These are phyloP conservation scores for Apamea crenata DNA, from an alignment of 2,888 invertebrate genomes.

Conservation along the genomic window DNA sequence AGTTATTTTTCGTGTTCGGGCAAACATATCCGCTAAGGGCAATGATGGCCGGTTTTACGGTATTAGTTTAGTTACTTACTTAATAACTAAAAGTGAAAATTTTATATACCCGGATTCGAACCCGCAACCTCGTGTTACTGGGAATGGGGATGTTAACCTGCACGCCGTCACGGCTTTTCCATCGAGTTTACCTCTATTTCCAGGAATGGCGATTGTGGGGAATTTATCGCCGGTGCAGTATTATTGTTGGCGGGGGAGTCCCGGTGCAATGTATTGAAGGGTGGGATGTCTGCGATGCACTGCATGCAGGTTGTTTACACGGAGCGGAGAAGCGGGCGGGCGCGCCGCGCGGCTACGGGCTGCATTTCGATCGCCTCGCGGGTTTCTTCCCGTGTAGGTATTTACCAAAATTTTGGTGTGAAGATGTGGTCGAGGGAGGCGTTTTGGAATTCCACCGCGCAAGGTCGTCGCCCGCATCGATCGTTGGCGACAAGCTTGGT, in stretches of 20 bases:
- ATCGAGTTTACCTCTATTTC: constrained; percentile 19
- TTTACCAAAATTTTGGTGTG: constrained; percentile 59
- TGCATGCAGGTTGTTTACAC: not conserved
- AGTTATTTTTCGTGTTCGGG: too few relatives aligned
- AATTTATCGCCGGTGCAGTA: constrained; percentile 20
- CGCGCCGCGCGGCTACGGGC: not conserved
- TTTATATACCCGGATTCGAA: constrained; percentile 7
- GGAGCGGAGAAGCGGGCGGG: not conserved
- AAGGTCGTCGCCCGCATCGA: constrained; percentile 85
- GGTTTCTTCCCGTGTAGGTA: constrained; percentile 27
- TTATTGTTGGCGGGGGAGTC: not conserved
- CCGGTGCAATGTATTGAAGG: not conserved
- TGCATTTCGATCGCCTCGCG: constrained; percentile 43
- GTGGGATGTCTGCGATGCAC: constrained; percentile 7
- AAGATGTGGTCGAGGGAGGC: constrained; percentile 46
- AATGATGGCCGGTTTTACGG: too few relatives aligned
- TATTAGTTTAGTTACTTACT: not conserved
- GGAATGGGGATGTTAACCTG: not conserved
- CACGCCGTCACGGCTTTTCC: not conserved
- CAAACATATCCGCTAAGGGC: too few relatives aligned
- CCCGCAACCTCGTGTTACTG: not conserved
- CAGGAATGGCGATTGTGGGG: not conserved
- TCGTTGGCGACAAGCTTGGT: constrained; percentile 73
- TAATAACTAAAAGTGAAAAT: not conserved
- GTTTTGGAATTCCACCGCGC: constrained; percentile 72